These are phyloP conservation scores for Myotis planiceps DNA, from an alignment of 2,797 vertebrate species.

Conservation along the genomic window DNA sequence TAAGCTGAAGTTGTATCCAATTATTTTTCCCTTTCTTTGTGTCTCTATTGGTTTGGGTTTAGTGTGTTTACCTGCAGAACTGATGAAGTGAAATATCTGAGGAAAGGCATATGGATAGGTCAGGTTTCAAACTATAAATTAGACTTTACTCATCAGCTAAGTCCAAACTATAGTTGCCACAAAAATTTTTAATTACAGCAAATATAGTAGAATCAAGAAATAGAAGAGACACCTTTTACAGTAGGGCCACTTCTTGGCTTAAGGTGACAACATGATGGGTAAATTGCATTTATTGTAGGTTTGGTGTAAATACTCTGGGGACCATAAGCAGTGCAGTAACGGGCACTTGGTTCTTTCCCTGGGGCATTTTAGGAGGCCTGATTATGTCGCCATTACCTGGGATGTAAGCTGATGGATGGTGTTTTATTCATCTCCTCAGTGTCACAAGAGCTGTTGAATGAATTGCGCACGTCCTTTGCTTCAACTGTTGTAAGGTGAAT, in stretches of 20 bases:
- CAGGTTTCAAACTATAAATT: not conserved
- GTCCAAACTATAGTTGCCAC: not conserved
- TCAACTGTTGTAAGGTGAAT: not conserved
- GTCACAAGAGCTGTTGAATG: not conserved
- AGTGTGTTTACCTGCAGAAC: not conserved
- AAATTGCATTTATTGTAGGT: not conserved
- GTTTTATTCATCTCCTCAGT: not conserved
- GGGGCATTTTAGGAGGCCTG: not conserved
- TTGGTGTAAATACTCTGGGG: not conserved
- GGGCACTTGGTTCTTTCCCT: not conserved
- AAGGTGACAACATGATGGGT: not conserved
- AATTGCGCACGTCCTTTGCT: not conserved
- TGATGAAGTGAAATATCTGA: not conserved
- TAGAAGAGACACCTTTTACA: not conserved
- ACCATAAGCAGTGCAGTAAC: not conserved
- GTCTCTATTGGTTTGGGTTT: not conserved
- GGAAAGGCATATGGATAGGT: not conserved
- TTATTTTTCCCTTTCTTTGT: conserved; percentile 6
- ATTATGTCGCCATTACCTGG: not conserved
- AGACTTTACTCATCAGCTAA: not conserved
- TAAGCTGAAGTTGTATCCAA: not conserved
- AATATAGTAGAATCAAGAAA: conserved; percentile 2
- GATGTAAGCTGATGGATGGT: not conserved
- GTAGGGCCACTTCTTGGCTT: not conserved
- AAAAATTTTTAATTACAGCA: not conserved